Evolutionary conservation across 1,140 invertebrate species (phyloP).

Genomic region (Diorhabda carinulata): DNA sequence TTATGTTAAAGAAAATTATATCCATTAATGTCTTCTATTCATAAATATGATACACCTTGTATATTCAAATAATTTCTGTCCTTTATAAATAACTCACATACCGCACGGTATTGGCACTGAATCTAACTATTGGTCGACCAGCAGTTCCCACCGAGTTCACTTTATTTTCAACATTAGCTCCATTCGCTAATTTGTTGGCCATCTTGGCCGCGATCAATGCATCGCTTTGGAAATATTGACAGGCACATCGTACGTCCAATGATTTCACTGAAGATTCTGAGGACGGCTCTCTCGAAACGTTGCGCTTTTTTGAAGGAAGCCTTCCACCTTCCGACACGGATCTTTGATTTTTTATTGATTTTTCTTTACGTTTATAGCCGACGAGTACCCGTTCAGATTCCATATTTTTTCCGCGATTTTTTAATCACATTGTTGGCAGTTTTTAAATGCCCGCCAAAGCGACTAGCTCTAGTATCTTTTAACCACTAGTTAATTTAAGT

Average conservation of each 20-base stretch:
- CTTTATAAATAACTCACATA: neutral
- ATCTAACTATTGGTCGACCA: conserved; percentile 25
- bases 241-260: conserved; percentile 75
- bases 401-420: conserved; percentile 20
- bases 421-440: conserved; percentile 4
- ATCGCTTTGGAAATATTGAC: conserved; percentile 77
- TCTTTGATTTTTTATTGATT: conserved; percentile 40
- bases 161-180: conserved; percentile 8
- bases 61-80: no score
- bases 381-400: conserved; percentile 13
- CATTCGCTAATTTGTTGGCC: neutral
- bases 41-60: no score
- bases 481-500: conserved; percentile 35
- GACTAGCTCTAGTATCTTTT: conserved; percentile 22
- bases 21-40: no score
- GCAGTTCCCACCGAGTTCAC: conserved; percentile 19
- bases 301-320: conserved; percentile 50
- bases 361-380: neutral
- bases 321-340: conserved; percentile 61
- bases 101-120: neutral
- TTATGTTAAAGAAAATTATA: no score
- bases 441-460: conserved; percentile 13
- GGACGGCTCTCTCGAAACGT: conserved; percentile 54
- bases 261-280: conserved; percentile 64
- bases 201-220: conserved; percentile 59